phyloP scores from a whole-genome alignment of 1,140 invertebrate genomes.

The Drosophila quadrilineata region DNA sequence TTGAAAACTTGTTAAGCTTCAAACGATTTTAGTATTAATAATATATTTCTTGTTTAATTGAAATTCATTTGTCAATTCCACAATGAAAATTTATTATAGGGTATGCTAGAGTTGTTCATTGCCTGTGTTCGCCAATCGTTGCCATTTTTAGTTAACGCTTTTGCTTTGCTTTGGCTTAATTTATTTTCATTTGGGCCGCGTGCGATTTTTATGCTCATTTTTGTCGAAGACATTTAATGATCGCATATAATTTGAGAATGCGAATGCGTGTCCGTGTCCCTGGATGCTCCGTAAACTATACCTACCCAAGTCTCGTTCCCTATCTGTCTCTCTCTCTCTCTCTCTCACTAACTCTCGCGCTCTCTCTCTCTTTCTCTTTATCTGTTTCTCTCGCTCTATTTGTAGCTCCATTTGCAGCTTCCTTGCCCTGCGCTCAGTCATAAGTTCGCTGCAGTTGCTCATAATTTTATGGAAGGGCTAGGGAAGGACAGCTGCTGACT shows the following conservation, averaged over 20 bases:
- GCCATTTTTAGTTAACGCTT: slow-evolving; percentile 39
- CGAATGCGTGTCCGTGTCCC: slow-evolving; percentile 31
- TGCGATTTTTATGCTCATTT: slow-evolving; percentile 78
- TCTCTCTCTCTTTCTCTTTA: too few relatives aligned
- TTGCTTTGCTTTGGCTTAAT: slow-evolving; percentile 61
- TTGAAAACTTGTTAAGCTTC: too few relatives aligned
- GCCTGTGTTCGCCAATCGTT: background rate
- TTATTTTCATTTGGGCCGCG: slow-evolving; percentile 75
- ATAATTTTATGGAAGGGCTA: slow-evolving; percentile 75
- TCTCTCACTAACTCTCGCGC: too few relatives aligned
- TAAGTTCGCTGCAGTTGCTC: slow-evolving; percentile 50
- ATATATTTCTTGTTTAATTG: too few relatives aligned
- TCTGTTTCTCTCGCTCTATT: too few relatives aligned
- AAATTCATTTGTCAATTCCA: too few relatives aligned
- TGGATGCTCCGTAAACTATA: background rate
- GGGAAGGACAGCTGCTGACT: too few relatives aligned
- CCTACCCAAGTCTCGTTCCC: too few relatives aligned
- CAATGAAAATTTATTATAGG: too few relatives aligned
- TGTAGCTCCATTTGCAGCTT: background rate
- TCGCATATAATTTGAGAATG: slow-evolving; percentile 80
- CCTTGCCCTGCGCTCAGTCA: background rate
- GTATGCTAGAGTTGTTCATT: too few relatives aligned
- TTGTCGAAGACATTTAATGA: slow-evolving; percentile 80
- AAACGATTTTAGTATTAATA: too few relatives aligned
- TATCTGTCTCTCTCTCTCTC: slow-evolving; percentile 6